phyloP scores from a whole-genome alignment of 2,888 invertebrate species.

The Pyrrhia umbra region DNA sequence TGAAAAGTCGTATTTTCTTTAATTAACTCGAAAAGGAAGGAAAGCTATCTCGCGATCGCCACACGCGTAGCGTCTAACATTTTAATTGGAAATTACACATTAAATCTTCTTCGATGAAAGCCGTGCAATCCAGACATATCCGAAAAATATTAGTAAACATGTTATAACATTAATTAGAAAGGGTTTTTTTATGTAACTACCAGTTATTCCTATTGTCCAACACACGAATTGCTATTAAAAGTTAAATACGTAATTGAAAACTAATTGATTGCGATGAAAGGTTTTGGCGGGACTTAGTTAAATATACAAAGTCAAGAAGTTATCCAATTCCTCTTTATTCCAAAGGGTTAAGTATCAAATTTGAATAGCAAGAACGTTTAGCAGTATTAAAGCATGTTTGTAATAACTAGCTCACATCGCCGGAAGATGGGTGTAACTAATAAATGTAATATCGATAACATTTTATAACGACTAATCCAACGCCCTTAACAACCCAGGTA shows the following conservation, averaged over 20 bases:
- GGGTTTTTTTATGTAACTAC: conserved; percentile 48
- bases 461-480: conserved; percentile 65
- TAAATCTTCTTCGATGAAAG: conserved; percentile 39
- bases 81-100: conserved; percentile 45
- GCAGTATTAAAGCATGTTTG: conserved; percentile 40
- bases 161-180: conserved; percentile 54
- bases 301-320: not conserved
- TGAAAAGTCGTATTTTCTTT: conserved; percentile 52
- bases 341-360: conserved; percentile 13
- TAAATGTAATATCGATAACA: conserved; percentile 60
- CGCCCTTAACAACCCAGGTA: conserved; percentile 60
- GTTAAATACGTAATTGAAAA: conserved; percentile 55
- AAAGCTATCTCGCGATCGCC: conserved; percentile 33
- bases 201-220: conserved; percentile 51
- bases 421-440: conserved; percentile 57
- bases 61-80: conserved; percentile 1
- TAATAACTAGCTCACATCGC: conserved; percentile 34
- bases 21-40: conserved; percentile 54
- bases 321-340: not conserved
- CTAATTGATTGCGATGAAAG: conserved; percentile 52
- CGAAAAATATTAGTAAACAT: conserved; percentile 31
- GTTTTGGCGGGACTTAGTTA: conserved; percentile 22
- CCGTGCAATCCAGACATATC: conserved; percentile 35
- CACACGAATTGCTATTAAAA: conserved; percentile 49
- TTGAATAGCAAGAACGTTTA: conserved; percentile 11